Conservation (phyloP, 2,113 vertebrate species). For the Macquaria ambigua region DNA sequence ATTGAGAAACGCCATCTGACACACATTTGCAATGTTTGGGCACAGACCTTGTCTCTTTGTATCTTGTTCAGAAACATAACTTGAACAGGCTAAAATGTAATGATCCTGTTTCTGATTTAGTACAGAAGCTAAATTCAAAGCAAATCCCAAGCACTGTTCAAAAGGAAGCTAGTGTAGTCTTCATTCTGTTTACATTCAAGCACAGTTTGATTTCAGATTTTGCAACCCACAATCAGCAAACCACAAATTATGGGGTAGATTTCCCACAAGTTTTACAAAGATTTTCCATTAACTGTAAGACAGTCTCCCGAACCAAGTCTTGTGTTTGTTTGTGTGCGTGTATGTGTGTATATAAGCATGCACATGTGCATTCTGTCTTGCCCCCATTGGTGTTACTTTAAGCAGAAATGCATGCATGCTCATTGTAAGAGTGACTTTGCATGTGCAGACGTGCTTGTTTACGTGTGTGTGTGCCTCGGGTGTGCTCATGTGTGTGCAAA, state of each 20-base stretch:
- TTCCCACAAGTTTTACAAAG: conserved; percentile 73
- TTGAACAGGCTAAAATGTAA: conserved; percentile 5
- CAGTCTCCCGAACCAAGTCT: conserved; percentile 44
- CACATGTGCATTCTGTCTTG: conserved; percentile 14
- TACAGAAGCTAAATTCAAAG: conserved; percentile 14
- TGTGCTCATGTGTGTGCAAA: conserved; percentile 53
- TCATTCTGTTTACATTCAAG: conserved; percentile 69
- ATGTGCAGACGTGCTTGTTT: conserved; percentile 20
- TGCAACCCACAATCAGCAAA: conserved; percentile 65
- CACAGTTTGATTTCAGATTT: conserved; percentile 73
- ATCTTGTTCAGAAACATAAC: conserved; percentile 17
- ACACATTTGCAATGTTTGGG: conserved; percentile 56
- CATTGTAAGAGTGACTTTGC: conserved; percentile 19
- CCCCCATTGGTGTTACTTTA: conserved; percentile 25
- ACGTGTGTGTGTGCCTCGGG: conserved; percentile 17
- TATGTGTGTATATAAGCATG: conserved; percentile 1
- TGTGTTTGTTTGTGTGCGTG: conserved; percentile 42
- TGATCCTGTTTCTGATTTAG: conserved; percentile 8
- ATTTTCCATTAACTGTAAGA: conserved; percentile 77
- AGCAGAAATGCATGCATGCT: conserved; percentile 31
- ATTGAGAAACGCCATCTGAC: conserved; percentile 65
- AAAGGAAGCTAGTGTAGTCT: conserved; percentile 26
- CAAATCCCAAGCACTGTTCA: conserved; percentile 21
- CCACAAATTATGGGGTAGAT: conserved; percentile 79
- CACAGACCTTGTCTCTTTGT: conserved; percentile 25